Conservation (phyloP, 2,113 vertebrate genomes). For the Gila orcuttii region DNA sequence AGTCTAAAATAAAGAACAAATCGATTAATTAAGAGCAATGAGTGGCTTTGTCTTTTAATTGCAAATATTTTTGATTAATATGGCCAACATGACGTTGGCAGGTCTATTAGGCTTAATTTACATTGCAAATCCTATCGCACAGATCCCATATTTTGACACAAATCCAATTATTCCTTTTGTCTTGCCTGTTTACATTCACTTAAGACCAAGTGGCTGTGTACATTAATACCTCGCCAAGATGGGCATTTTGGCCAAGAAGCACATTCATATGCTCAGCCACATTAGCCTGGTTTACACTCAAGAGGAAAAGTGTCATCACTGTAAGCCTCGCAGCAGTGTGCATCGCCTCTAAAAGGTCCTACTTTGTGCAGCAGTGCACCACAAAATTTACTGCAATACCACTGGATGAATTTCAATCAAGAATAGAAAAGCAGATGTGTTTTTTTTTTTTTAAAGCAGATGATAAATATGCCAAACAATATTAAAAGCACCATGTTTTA, state of each 20-base stretch:
- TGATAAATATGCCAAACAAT: background rate
- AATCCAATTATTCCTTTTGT: background rate
- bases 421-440: background rate
- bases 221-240: slow-evolving; percentile 17
- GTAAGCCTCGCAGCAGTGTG: background rate
- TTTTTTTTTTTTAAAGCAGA: background rate
- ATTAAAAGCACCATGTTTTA: background rate
- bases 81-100: background rate
- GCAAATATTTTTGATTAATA: background rate
- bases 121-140: background rate
- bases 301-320: background rate
- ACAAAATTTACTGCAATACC: background rate
- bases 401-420: background rate
- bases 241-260: slow-evolving; percentile 5
- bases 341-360: background rate
- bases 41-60: background rate
- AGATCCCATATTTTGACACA: slow-evolving; percentile 11
- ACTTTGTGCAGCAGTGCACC: background rate
- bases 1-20: background rate
- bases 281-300: background rate
- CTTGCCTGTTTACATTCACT: background rate
- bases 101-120: background rate
- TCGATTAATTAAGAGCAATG: background rate
- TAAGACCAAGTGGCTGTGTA: slow-evolving; percentile 1
- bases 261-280: background rate